Conservation (phyloP, 2,797 vertebrate species). For the Amblyraja radiata region DNA sequence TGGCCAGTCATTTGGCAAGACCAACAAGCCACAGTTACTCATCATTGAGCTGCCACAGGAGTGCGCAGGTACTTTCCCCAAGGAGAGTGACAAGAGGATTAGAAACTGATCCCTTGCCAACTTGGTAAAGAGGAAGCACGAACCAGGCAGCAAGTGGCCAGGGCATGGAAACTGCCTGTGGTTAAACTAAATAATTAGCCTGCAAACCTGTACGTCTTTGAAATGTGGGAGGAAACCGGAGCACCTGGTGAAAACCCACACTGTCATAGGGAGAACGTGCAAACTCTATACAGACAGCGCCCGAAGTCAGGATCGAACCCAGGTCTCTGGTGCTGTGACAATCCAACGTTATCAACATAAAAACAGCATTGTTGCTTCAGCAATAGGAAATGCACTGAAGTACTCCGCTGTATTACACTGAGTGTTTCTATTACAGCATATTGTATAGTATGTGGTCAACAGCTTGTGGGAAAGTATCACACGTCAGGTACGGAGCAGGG, state of each 20-base stretch:
- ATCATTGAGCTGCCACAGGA: background rate
- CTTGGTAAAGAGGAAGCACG: background rate
- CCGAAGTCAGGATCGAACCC: too few species aligned
- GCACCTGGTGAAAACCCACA: too few species aligned
- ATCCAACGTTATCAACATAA: background rate
- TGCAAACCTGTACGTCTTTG: too few species aligned
- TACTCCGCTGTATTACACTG: background rate
- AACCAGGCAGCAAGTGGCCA: background rate
- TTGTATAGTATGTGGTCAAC: slow-evolving; percentile 78
- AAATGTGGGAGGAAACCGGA: too few species aligned
- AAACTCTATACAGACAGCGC: too few species aligned
- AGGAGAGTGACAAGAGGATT: background rate
- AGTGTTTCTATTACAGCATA: slow-evolving; percentile 55
- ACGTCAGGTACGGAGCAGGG: slow-evolving; percentile 74
- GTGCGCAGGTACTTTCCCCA: background rate
- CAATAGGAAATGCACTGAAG: background rate
- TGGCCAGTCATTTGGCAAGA: background rate
- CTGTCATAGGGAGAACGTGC: too few species aligned
- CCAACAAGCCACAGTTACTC: background rate
- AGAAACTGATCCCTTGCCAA: background rate
- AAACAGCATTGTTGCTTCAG: background rate
- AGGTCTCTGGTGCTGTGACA: too few species aligned
- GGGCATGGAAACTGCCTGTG: background rate
- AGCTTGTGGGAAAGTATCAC: slow-evolving; percentile 76
- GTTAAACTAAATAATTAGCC: too few species aligned